Evolutionary conservation across 2,888 invertebrate genomes (phyloP).

Genomic region (Cerceris rybyensis): DNA sequence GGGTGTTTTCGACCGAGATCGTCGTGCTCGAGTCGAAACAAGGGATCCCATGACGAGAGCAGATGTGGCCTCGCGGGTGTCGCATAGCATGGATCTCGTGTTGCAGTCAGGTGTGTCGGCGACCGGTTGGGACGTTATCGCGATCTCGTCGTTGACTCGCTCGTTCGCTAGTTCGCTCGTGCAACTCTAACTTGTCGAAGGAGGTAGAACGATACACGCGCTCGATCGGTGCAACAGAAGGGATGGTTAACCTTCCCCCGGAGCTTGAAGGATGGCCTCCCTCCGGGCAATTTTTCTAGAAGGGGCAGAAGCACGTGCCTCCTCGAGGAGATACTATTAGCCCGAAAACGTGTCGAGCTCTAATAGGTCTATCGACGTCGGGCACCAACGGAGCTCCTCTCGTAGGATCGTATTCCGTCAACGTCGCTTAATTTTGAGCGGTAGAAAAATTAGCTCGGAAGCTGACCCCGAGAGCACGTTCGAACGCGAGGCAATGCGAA

Average conservation of each 20-base stretch:
- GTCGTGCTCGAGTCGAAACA: conserved; percentile 38
- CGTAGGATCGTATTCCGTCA: no score
- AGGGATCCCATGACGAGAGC: conserved; percentile 56
- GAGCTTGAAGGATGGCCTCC: conserved; percentile 28
- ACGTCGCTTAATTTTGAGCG: no score
- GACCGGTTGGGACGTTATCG: conserved; percentile 65
- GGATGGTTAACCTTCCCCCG: neutral
- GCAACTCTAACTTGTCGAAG: conserved; percentile 23
- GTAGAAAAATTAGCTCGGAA: no score
- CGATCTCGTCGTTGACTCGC: conserved; percentile 61
- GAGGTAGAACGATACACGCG: conserved; percentile 1
- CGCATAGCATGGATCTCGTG: conserved; percentile 72
- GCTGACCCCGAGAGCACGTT: no score
- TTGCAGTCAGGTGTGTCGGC: conserved; percentile 76
- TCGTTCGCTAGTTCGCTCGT: conserved; percentile 49
- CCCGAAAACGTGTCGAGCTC: conserved; percentile 27
- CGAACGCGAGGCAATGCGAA: no score
- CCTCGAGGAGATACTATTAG: conserved; percentile 58
- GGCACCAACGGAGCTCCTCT: conserved; percentile 7
- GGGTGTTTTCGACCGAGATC: conserved; percentile 9
- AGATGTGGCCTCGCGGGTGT: conserved; percentile 65
- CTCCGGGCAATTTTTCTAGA: neutral
- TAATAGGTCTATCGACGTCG: conserved; percentile 27
- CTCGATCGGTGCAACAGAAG: neutral
- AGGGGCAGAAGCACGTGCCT: conserved; percentile 28